Conservation (phyloP, 2,888 invertebrate genomes). For the Spilarctia lutea region DNA sequence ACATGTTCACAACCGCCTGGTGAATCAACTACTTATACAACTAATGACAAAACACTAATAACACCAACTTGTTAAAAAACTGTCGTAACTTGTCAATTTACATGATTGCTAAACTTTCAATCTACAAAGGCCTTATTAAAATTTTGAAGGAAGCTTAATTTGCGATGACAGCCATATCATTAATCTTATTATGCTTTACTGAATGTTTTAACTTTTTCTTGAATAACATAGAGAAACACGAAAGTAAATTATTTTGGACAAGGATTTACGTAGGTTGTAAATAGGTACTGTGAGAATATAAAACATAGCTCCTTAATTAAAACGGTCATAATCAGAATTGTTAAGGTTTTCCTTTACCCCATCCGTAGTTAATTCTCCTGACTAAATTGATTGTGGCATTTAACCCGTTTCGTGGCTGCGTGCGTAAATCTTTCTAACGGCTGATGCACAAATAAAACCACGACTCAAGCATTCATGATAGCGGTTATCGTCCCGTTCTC, state of each 20-base stretch:
- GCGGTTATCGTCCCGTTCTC: conserved; percentile 70
- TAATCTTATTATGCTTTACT: conserved; percentile 73
- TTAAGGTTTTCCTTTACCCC: conserved; percentile 55
- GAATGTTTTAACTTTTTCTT: conserved; percentile 56
- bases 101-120: conserved; percentile 71
- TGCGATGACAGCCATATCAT: conserved; percentile 76
- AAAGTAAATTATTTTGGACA: conserved; percentile 51
- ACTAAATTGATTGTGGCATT: conserved; percentile 73
- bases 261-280: conserved; percentile 25
- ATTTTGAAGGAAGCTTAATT: conserved; percentile 79
- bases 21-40: conserved; percentile 13
- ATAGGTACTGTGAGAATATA: conserved; percentile 22
- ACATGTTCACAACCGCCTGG: conserved; percentile 21
- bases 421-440: conserved; percentile 78
- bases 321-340: conserved; percentile 54
- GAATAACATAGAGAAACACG: conserved; percentile 53
- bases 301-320: conserved; percentile 43
- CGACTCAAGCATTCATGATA: conserved; percentile 70
- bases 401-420: conserved; percentile 67
- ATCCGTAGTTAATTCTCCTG: conserved; percentile 67
- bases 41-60: conserved; percentile 8
- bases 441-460: conserved; percentile 74
- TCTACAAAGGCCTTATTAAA: conserved; percentile 78
- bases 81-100: conserved; percentile 73
- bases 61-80: conserved; percentile 16